Conservation (phyloP, 2,113 vertebrate genomes). For the Rafetus swinhoei region DNA sequence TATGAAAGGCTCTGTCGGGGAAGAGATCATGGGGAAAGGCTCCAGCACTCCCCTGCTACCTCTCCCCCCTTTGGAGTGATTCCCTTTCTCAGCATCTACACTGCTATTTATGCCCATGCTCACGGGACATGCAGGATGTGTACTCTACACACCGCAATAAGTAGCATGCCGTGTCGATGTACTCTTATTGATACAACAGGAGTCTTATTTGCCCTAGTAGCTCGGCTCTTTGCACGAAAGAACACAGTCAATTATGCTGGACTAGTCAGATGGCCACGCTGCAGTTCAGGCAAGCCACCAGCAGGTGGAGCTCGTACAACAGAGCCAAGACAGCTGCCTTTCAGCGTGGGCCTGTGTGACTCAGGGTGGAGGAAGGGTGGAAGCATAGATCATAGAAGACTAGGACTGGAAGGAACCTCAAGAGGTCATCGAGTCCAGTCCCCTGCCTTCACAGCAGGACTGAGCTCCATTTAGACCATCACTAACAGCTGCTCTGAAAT, state of each 20-base stretch:
- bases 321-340: neutral
- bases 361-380: neutral
- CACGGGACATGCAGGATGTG: no score
- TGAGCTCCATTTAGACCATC: no score
- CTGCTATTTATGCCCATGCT: neutral
- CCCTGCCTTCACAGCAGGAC: no score
- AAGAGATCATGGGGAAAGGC: neutral
- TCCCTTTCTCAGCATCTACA: neutral
- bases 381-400: no score
- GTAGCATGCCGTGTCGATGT: neutral
- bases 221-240: neutral
- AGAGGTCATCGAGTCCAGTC: no score
- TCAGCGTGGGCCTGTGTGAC: neutral
- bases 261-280: neutral
- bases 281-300: fast-evolving
- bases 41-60: neutral
- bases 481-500: no score
- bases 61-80: neutral
- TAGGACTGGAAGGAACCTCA: no score
- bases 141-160: neutral
- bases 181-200: neutral
- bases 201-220: neutral
- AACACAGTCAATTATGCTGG: neutral
- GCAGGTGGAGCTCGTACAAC: neutral
- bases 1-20: neutral